These are phyloP conservation scores for Drosophila villosipedis DNA, from an alignment of 2,888 invertebrate species.

Conservation along the genomic window DNA sequence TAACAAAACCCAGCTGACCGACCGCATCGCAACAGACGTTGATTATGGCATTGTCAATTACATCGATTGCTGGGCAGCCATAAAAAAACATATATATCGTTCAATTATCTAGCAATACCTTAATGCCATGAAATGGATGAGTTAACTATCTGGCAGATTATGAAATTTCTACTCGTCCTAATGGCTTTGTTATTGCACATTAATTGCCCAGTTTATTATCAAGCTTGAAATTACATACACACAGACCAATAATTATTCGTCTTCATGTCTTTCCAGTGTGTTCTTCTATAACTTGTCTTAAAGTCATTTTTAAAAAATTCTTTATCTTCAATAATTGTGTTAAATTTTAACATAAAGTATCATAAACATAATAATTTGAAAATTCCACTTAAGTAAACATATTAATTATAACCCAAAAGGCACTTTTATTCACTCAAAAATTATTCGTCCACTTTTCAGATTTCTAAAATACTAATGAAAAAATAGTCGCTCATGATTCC, in stretches of 20 bases:
- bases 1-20: conserved; percentile 35
- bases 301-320: neutral
- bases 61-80: neutral
- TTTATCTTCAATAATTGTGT: neutral
- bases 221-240: neutral
- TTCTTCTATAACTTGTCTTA: neutral
- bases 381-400: neutral
- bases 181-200: conserved; percentile 1
- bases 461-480: neutral
- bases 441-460: neutral
- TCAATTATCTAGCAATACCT: conserved; percentile 26
- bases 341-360: neutral
- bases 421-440: neutral
- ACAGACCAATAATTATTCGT: neutral
- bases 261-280: neutral
- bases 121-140: conserved; percentile 22
- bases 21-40: conserved; percentile 6
- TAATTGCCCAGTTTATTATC: neutral
- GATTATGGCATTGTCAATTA: conserved; percentile 20
- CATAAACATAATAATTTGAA: no score
- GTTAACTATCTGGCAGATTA: conserved; percentile 21
- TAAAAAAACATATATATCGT: conserved; percentile 5
- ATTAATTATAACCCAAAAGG: neutral
- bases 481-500: neutral
- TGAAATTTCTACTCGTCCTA: conserved; percentile 4